phyloP scores from a whole-genome alignment of 2,113 vertebrate species.

The Nipponia nippon region DNA sequence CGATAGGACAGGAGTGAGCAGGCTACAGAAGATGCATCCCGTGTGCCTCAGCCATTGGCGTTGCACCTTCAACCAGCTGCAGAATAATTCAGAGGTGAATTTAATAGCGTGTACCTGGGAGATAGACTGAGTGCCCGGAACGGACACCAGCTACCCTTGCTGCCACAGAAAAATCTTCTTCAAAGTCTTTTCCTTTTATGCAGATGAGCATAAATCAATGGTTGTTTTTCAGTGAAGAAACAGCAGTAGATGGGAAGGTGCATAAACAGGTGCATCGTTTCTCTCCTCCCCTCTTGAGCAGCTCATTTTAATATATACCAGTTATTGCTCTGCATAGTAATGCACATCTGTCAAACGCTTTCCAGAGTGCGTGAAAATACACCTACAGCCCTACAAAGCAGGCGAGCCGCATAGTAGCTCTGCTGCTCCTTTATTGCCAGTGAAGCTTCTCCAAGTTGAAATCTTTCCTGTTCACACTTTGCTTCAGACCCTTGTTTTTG shows the following conservation, averaged over 20 bases:
- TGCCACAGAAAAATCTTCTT: not conserved
- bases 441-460: not conserved
- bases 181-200: not conserved
- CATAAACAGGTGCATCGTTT: slow-evolving; percentile 28
- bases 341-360: slow-evolving; percentile 68
- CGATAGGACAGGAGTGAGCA: not conserved
- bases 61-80: not conserved
- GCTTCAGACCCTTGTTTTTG: not conserved
- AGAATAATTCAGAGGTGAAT: not conserved
- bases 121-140: not conserved
- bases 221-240: not conserved
- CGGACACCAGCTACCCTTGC: not conserved
- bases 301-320: slow-evolving; percentile 23
- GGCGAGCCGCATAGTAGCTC: not conserved
- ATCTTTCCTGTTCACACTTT: not conserved
- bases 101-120: rapidly evolving
- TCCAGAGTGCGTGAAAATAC: not conserved
- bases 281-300: slow-evolving; percentile 42
- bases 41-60: rapidly evolving
- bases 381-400: slow-evolving; percentile 40
- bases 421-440: slow-evolving; percentile 10
- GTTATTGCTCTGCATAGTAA: slow-evolving; percentile 63
- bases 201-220: not conserved
- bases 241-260: not conserved
- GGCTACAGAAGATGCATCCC: not conserved